Conservation (phyloP, 1,140 invertebrate species). For the Drosophila jambulina region DNA sequence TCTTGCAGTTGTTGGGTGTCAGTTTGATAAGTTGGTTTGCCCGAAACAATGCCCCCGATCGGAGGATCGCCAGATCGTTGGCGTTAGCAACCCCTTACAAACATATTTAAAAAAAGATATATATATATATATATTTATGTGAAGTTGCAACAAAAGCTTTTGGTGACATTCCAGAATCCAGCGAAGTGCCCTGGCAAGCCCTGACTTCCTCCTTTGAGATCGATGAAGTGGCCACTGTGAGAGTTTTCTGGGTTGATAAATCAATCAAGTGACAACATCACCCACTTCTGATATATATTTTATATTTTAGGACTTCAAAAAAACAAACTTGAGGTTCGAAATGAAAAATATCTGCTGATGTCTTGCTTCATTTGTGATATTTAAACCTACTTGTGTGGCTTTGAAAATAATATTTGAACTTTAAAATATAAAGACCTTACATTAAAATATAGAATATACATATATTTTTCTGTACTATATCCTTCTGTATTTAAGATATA, state of each 20-base stretch:
- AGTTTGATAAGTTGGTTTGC: constrained; percentile 69
- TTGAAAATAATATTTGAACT: not conserved
- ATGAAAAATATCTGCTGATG: not conserved
- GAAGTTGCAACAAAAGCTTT: constrained; percentile 5
- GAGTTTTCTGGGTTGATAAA: constrained; percentile 25
- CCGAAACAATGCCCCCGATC: constrained; percentile 39
- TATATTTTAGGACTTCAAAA: too few relatives aligned
- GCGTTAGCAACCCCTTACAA: constrained; percentile 28
- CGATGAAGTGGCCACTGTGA: constrained; percentile 12
- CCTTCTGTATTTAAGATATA: not conserved
- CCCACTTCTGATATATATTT: not conserved
- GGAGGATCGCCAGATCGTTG: not conserved
- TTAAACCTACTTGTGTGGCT: not conserved
- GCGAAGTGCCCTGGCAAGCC: too few relatives aligned
- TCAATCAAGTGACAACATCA: constrained; percentile 42
- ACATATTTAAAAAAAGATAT: not conserved
- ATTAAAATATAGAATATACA: not conserved
- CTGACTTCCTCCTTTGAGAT: constrained; percentile 1
- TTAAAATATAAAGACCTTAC: not conserved
- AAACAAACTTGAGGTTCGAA: not conserved
- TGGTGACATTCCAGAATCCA: constrained; percentile 19
- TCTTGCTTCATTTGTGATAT: too few relatives aligned
- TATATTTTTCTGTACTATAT: not conserved
- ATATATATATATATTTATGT: not conserved
- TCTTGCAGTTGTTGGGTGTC: constrained; percentile 78